These are phyloP conservation scores for Bombus breviceps DNA, from an alignment of 1,140 invertebrate genomes.

Conservation along the genomic window DNA sequence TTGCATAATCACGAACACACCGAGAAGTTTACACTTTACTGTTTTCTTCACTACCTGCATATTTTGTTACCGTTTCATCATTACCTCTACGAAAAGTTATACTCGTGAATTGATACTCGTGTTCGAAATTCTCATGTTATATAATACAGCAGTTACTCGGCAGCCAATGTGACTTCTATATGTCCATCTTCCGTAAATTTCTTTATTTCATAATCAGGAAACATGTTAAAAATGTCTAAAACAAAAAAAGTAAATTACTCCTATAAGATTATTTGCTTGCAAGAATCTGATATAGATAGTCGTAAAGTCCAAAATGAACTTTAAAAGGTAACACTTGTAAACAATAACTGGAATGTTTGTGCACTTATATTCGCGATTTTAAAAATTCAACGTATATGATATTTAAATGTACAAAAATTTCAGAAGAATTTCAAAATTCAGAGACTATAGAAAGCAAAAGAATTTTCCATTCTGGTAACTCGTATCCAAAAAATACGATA, in stretches of 20 bases:
- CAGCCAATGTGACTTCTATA: background rate
- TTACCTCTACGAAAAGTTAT: conserved; percentile 23
- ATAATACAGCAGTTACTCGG: background rate
- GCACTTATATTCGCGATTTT: background rate
- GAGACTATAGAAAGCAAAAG: background rate
- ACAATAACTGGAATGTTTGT: background rate
- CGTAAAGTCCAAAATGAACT: too few species aligned
- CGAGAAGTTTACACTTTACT: conserved; percentile 18
- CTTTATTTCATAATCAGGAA: too few species aligned
- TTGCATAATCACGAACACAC: conserved; percentile 33
- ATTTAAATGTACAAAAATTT: too few species aligned
- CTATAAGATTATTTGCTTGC: background rate
- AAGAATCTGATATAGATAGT: background rate
- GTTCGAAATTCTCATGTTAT: background rate
- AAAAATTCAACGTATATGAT: too few species aligned
- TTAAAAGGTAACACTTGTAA: too few species aligned
- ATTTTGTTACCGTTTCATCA: conserved; percentile 15
- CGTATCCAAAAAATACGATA: background rate
- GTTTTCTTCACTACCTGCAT: conserved; percentile 28
- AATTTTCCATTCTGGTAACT: background rate
- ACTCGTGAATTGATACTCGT: background rate
- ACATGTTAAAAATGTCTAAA: too few species aligned
- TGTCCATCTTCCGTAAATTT: too few species aligned
- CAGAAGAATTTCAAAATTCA: too few species aligned
- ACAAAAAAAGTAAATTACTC: background rate